A percentile compares a stretch with the other conserved stretches of the same genome.
These are phyloP conservation scores for Cyclophora punctaria DNA, from an alignment of 2,888 invertebrate species.

Conservation along the genomic window DNA sequence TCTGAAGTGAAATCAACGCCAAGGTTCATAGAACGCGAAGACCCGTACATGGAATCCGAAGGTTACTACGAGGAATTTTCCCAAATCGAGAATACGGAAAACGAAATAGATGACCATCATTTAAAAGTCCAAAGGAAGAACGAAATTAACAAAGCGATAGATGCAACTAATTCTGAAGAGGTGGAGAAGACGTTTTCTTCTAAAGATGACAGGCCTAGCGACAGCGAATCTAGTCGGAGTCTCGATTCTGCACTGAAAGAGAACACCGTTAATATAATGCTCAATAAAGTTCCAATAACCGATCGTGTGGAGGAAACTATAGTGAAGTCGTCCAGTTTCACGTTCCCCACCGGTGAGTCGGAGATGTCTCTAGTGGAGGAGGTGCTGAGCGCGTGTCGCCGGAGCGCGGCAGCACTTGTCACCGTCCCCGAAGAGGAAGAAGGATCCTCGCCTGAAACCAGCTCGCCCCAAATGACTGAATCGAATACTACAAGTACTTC, in stretches of 20 bases:
- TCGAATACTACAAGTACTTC: conserved; percentile 80
- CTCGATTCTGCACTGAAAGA: conserved; percentile 59
- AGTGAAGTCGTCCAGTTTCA: conserved; percentile 58
- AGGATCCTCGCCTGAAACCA: conserved; percentile 65
- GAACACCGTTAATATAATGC: conserved; percentile 58
- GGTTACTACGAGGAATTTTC: conserved; percentile 54
- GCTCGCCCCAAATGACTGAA: conserved; percentile 77
- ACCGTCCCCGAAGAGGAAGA: conserved; percentile 80
- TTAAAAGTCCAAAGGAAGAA: conserved; percentile 66
- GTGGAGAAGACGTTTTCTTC: conserved; percentile 28
- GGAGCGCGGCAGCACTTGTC: conserved; percentile 63
- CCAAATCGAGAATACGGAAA: conserved; percentile 55
- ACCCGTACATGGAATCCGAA: conserved; percentile 64
- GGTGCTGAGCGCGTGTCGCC: conserved; percentile 59
- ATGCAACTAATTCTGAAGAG: conserved; percentile 41
- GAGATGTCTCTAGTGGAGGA: conserved; percentile 66
- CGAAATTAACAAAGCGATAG: conserved; percentile 62
- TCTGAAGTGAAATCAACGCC: conserved; percentile 64
- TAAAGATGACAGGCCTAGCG: conserved; percentile 46
- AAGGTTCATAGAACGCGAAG: conserved; percentile 65
- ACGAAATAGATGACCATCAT: conserved; percentile 60
- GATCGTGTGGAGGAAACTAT: conserved; percentile 41
- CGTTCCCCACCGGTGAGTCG: conserved; percentile 42
- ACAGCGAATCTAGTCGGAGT: conserved; percentile 52
- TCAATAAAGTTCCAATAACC: conserved; percentile 38